These are phyloP conservation scores for Choristoneura fumiferana DNA, from an alignment of 1,140 invertebrate species.

Conservation along the genomic window DNA sequence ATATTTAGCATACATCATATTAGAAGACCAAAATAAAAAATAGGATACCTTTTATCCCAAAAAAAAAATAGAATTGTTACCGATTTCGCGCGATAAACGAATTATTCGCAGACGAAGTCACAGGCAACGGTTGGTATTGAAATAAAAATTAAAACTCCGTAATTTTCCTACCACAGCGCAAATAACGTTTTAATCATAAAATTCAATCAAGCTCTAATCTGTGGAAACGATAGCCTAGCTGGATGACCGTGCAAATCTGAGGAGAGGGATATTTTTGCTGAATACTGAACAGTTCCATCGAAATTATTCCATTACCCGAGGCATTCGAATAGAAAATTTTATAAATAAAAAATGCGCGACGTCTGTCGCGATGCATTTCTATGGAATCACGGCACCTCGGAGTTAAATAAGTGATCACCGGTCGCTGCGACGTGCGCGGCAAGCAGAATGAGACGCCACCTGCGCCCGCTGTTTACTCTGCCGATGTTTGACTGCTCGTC, in stretches of 20 bases:
- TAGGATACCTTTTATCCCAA: too few relatives aligned
- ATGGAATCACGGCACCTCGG: slow-evolving; percentile 64
- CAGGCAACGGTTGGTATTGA: too few relatives aligned
- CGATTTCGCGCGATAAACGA: too few relatives aligned
- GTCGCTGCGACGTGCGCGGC: slow-evolving; percentile 57
- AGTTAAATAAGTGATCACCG: slow-evolving; percentile 76
- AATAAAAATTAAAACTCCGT: neutral
- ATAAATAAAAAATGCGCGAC: slow-evolving; percentile 70
- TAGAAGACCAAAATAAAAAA: too few relatives aligned
- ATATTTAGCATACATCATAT: too few relatives aligned
- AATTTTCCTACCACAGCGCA: slow-evolving; percentile 22
- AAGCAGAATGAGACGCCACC: slow-evolving; percentile 35
- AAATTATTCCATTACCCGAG: slow-evolving; percentile 67
- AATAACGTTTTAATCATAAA: slow-evolving; percentile 34
- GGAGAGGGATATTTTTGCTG: slow-evolving; percentile 49
- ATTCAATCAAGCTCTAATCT: slow-evolving; percentile 54
- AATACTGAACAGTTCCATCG: slow-evolving; percentile 57
- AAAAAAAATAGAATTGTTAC: too few relatives aligned
- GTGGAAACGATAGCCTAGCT: slow-evolving; percentile 34
- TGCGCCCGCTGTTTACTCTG: slow-evolving; percentile 17
- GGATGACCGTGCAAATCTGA: slow-evolving; percentile 45
- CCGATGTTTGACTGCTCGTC: too few relatives aligned
- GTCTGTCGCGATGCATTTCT: slow-evolving; percentile 63
- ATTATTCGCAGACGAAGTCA: too few relatives aligned
- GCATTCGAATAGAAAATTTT: slow-evolving; percentile 58